Base-by-base conservation (phyloP, 2,888 invertebrate genomes). In the Agonopterix arenella region DNA sequence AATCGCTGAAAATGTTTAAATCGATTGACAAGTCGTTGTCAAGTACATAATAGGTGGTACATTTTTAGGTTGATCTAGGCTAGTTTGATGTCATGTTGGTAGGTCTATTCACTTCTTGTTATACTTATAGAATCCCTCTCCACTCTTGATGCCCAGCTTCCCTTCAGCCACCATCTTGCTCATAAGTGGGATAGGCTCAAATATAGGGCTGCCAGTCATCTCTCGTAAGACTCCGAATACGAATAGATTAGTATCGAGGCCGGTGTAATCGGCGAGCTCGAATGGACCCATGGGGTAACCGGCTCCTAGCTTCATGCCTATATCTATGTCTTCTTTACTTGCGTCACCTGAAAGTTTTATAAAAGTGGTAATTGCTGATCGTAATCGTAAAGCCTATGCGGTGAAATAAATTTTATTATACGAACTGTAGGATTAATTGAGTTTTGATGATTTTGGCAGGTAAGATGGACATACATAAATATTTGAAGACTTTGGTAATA, bases 231-330 rank as follows among this genome's bases (percentile, higher is more conserved):
- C 96, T 62, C 94, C 92, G n/a, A 95, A 69, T 52, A 94, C 96
- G 60, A 91, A 93, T 67, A 93, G 90, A 56, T 92, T 92, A 0
- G 96, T 96, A 73, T 97, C 97, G 2, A 95, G 86, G 0, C 97
- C 97, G 1, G 96, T 95, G 79, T 94, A 96, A 83, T 97, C 97
- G 0, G 93, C 89, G 41, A 97, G 78, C 76, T 97, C 96, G 62
- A 97, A 91, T 0, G 97, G 97, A 0, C 97, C 97, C 97, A 97
- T 97, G 0, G 97, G 97, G 80, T 96, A 93, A 0, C 95, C 94
- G 3, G 96, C 95, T n/a, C 97, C 97, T 11, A 97, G 81, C 78
- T 97, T 97, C 96, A 97, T 96, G 1, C 96, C 97, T 8, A 90
- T 93, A 68, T 97, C 97, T 52, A 97, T 95, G 74, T 97, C 97